Base-by-base conservation (phyloP, 2,113 vertebrate genomes). In the Forbesichthys agassizii region DNA sequence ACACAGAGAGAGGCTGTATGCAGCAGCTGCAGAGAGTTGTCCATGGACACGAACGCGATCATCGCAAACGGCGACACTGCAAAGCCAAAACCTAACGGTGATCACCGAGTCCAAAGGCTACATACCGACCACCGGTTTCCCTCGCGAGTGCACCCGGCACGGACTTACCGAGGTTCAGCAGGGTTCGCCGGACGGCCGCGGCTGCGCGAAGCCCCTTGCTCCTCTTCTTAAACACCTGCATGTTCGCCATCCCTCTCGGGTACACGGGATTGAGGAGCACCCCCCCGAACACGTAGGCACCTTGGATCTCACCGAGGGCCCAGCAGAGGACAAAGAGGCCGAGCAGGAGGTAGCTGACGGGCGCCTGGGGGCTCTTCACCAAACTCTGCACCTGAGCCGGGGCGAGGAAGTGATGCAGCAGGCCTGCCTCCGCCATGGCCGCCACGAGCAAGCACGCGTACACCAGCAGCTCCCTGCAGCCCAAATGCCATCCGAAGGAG, bases 51-150 rank as follows among this genome's bases (percentile, higher is more conserved):
- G 90, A 96, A 98, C 0, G 96, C 96, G 81, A 97, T 93, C 96
- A 99, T 95, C 75, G 91, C 95, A 83, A 99, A 95, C 0, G 97
- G 98, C 79, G 95, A 95, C 76, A 97, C 98, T 99, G 90, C 75
- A 20, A 75, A 57, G 47, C 14, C 46, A 9, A 51, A n/a, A 59
- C 1, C 12, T 12, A 12, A 53, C 13, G 27, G 57, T 73, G n/a
- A 48, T 47, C n/a, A 54, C 16, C 33, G 51, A 54, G 6, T 47
- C 46, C 18, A 12, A 73, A 64, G 61, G 27, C 47, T 12, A 69
- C 48, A 53, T 8, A 20, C 18, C 12, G 64, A 49, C 4, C 5
- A 33, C 10, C 7, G n/a, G 18, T 62, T 11, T 46, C 3, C 5
- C 36, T 18, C 13, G 5, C 20, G 33, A 14, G 33, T 8, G 14